Evolutionary conservation across 1,140 invertebrate genomes (phyloP), one percentile per base, ranked within the genome.

Genomic region (Brachionus angularis): DNA sequence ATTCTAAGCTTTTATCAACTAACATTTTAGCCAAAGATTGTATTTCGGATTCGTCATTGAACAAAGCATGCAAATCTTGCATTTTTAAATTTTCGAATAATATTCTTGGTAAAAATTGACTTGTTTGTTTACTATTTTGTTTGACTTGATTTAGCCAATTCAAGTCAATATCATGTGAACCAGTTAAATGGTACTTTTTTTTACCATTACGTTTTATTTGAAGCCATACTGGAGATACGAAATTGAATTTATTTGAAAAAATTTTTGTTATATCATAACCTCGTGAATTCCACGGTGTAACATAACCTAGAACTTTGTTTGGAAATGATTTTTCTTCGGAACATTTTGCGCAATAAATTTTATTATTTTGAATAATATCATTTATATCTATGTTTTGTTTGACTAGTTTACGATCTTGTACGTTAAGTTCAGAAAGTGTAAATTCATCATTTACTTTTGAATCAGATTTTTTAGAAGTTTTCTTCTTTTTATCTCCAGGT

Each of bases 151-250:
- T 76, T 1, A 71, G 18, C 91, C 91, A 92, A n/a, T 86, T 86
- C 77, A 86, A 85, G 77, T 94, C 90, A 71, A 84, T 79, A 74
- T 86, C 85, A 77, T 86, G 85, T 10, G 76, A 77, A 23, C 85
- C 85, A 62, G 79, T 78, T 29, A 86, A 79, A 16, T 75, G 64
- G 75, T 79, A 85, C 33, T 73, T 36, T 79, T 83, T 74, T 79
- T 84, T 72, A 83, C 86, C 76, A 73, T 77, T 78, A 42, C 85
- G 78, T 75, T 86, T 85, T 18, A 95, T 79, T 82, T 94, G 90
- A 5, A 97, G 83, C 93, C 94, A 97, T 0, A 96, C 92, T 3
- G 94, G 93, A 12, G 92, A 93, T 2, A 96, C 86, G 74, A 89
- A 88, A 53, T 88, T 88, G 75, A 96, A 92, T 80, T 96, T 97